A percentile compares a stretch with the other conserved stretches of the same genome.
Conservation (phyloP, 1,140 invertebrate species). For the Drosophila aff. region DNA sequence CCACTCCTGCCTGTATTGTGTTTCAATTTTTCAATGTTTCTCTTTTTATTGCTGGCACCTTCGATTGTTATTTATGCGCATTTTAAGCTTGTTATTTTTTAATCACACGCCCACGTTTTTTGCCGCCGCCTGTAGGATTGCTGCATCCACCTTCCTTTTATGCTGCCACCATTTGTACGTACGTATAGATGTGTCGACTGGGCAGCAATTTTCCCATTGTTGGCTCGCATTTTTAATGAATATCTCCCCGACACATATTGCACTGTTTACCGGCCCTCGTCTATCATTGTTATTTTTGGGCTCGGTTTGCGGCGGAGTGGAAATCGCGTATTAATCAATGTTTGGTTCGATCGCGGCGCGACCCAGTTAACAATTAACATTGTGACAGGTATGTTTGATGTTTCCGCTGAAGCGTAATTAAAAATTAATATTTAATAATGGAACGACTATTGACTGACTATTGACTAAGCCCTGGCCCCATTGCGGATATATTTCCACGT, state of each 20-base stretch:
- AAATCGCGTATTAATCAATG: slow-evolving; percentile 68
- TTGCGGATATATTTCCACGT: slow-evolving; percentile 22
- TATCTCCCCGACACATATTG: slow-evolving; percentile 61
- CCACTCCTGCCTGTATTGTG: slow-evolving; percentile 12
- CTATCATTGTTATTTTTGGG: slow-evolving; percentile 36
- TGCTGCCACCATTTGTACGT: not conserved
- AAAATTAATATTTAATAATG: slow-evolving; percentile 75
- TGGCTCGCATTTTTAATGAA: slow-evolving; percentile 74
- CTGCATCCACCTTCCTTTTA: slow-evolving; percentile 16
- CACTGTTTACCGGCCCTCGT: slow-evolving; percentile 38
- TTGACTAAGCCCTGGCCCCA: slow-evolving; percentile 58
- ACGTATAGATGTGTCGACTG: not conserved
- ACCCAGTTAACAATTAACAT: slow-evolving; percentile 79
- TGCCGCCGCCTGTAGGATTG: slow-evolving; percentile 27
- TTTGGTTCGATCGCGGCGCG: slow-evolving; percentile 50
- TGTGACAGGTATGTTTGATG: slow-evolving; percentile 65
- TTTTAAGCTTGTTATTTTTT: slow-evolving; percentile 81
- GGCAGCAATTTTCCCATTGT: slow-evolving; percentile 38
- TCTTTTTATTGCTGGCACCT: slow-evolving; percentile 34
- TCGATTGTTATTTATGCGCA: slow-evolving; percentile 70
- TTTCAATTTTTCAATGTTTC: slow-evolving; percentile 25
- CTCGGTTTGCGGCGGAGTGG: not conserved
- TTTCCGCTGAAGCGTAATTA: slow-evolving; percentile 70
- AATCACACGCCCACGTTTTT: slow-evolving; percentile 71
- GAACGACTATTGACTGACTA: slow-evolving; percentile 20